phyloP scores from a whole-genome alignment of 2,888 invertebrate species.

The Gnatocerus cornutus region DNA sequence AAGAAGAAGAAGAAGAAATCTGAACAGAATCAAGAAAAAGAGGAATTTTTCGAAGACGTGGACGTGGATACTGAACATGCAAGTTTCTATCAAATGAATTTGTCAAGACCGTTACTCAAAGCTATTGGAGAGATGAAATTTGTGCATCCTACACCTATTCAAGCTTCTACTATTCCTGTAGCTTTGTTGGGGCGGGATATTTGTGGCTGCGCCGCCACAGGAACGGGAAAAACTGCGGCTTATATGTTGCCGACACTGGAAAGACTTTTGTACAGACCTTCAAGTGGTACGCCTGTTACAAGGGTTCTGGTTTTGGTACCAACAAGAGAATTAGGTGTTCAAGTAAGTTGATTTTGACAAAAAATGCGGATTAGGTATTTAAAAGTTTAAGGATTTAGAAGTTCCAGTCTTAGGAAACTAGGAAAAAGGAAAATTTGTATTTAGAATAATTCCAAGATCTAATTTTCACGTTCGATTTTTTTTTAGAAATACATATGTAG shows the following conservation, averaged over 20 bases:
- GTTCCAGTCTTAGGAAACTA: too few relatives aligned
- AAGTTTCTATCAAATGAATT: constrained; percentile 95
- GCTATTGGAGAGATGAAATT: constrained; percentile 92
- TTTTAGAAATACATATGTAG: too few relatives aligned
- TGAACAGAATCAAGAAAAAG: constrained; percentile 64
- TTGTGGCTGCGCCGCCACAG: constrained; percentile 99
- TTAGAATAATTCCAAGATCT: too few relatives aligned
- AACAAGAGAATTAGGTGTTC: constrained; percentile 97
- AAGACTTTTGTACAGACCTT: constrained; percentile 90
- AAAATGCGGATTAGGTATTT: too few relatives aligned
- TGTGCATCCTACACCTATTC: constrained; percentile 97
- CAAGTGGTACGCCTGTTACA: constrained; percentile 78
- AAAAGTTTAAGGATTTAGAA: too few relatives aligned
- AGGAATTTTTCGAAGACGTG: constrained; percentile 78
- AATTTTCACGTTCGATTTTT: too few relatives aligned
- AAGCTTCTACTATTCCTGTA: constrained; percentile 94
- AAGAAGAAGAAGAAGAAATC: constrained; percentile 74
- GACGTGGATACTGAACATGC: constrained; percentile 78
- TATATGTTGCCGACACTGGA: constrained; percentile 99
- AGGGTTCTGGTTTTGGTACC: constrained; percentile 96
- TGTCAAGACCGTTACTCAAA: constrained; percentile 94
- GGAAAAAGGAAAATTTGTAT: too few relatives aligned
- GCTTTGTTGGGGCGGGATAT: constrained; percentile 94
- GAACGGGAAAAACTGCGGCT: constrained; percentile 98
- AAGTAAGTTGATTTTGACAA: constrained; percentile 67